Evolutionary conservation across 1,140 invertebrate species (phyloP).

Genomic region (Drosophila elegans): DNA sequence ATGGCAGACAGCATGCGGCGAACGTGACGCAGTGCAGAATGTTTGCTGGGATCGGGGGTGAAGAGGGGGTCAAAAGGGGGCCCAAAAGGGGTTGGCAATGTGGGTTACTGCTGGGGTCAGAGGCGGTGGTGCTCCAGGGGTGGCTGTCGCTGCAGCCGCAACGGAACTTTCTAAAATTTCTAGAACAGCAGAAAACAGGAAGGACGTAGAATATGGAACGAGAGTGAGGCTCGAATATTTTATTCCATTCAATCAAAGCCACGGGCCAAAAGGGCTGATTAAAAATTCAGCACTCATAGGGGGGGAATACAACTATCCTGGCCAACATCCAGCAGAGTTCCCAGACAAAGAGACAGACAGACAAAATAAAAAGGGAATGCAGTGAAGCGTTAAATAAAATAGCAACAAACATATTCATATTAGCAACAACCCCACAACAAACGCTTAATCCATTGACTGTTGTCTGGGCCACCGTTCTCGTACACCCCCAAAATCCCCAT

Average conservation of each 20-base stretch:
- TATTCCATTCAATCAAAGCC: constrained; percentile 40
- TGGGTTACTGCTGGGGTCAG: not conserved
- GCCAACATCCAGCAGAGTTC: constrained; percentile 12
- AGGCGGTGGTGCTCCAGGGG: constrained; percentile 24
- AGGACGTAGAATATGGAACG: constrained; percentile 16
- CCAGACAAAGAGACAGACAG: constrained; percentile 10
- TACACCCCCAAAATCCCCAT: not conserved
- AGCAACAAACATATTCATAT: constrained; percentile 32
- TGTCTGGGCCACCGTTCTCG: constrained; percentile 52
- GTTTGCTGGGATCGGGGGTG: constrained; percentile 12
- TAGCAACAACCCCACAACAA: constrained; percentile 46
- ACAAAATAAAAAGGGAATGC: constrained; percentile 21
- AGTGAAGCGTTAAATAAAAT: constrained; percentile 51
- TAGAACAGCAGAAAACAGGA: constrained; percentile 15
- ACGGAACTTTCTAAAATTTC: constrained; percentile 57
- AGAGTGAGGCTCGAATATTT: constrained; percentile 27
- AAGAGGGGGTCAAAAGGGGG: not conserved
- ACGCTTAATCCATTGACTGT: constrained; percentile 39
- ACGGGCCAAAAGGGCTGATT: constrained; percentile 30
- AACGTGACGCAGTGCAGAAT: constrained; percentile 67
- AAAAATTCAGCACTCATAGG: constrained; percentile 28
- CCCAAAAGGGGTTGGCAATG: not conserved
- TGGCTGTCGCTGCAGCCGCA: constrained; percentile 22
- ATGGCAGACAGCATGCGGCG: constrained; percentile 66
- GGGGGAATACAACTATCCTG: constrained; percentile 27